These are phyloP conservation scores for Drosophila antonietae DNA, from an alignment of 2,888 invertebrate species.

Conservation along the genomic window DNA sequence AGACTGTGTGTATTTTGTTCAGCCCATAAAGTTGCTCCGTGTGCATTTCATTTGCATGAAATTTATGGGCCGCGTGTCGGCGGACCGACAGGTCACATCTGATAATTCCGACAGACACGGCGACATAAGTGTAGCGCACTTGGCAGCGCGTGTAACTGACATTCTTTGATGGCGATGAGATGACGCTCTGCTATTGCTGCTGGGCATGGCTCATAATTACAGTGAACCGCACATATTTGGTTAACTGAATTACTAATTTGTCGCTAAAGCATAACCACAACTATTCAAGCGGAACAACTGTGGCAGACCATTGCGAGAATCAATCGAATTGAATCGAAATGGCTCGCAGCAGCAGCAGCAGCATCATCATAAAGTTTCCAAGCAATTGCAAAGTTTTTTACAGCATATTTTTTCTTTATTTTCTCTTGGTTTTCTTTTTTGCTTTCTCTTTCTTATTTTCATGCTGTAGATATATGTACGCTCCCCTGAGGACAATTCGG, in stretches of 20 bases:
- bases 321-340: slow-evolving; percentile 51
- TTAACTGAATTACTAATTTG: slow-evolving; percentile 41
- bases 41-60: slow-evolving; percentile 61
- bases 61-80: slow-evolving; percentile 32
- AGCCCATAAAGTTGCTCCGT: slow-evolving; percentile 41
- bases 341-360: slow-evolving; percentile 16
- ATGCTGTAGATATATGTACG: slow-evolving; percentile 1
- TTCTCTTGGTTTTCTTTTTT: background rate
- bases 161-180: slow-evolving; percentile 18
- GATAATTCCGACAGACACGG: slow-evolving; percentile 21
- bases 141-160: slow-evolving; percentile 17
- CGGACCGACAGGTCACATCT: slow-evolving; percentile 5
- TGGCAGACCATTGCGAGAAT: slow-evolving; percentile 22
- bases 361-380: slow-evolving; percentile 45
- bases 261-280: slow-evolving; percentile 1
- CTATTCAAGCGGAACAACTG: slow-evolving; percentile 23
- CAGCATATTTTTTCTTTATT: slow-evolving; percentile 1
- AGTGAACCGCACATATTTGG: slow-evolving; percentile 8
- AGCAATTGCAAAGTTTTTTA: slow-evolving; percentile 52
- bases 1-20: slow-evolving; percentile 7
- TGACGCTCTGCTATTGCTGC: background rate
- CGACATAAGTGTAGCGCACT: slow-evolving; percentile 29
- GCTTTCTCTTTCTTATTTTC: slow-evolving; percentile 10
- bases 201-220: slow-evolving; percentile 10
- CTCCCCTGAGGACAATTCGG: slow-evolving; percentile 44